Evolutionary conservation across 2,888 invertebrate genomes (phyloP).

Genomic region (Tipula confusa): DNA sequence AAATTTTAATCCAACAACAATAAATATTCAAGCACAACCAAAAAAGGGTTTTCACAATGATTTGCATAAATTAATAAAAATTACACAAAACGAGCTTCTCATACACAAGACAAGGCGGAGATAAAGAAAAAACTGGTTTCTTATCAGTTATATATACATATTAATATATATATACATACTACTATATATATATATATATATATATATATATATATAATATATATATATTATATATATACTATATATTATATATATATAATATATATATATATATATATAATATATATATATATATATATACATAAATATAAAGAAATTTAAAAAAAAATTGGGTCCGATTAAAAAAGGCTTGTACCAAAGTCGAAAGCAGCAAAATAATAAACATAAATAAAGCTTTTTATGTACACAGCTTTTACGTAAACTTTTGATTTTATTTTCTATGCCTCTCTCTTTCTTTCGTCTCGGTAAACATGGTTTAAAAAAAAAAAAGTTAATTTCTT

Average conservation of each 20-base stretch:
- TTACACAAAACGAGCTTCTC: background rate
- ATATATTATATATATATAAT: too few relatives aligned
- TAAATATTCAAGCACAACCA: background rate
- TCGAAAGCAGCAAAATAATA: background rate
- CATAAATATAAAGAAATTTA: background rate
- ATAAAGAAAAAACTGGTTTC: background rate
- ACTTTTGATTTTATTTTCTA: too few relatives aligned
- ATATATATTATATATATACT: background rate
- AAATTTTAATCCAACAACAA: background rate
- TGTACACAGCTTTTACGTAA: background rate
- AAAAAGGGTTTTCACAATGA: background rate
- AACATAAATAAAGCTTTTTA: background rate
- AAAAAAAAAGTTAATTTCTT: background rate
- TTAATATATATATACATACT: background rate
- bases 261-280: too few relatives aligned
- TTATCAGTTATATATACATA: background rate
- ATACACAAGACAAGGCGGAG: background rate
- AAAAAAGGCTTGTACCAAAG: background rate
- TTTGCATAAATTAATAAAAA: slow-evolving; percentile 13
- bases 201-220: background rate
- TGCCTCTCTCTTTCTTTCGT: too few relatives aligned
- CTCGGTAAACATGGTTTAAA: background rate
- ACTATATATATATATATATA: background rate
- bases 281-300: too few relatives aligned
- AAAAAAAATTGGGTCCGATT: background rate